Conservation (phyloP, 2,113 vertebrate species). For the Phrynocephalus versicolor region DNA sequence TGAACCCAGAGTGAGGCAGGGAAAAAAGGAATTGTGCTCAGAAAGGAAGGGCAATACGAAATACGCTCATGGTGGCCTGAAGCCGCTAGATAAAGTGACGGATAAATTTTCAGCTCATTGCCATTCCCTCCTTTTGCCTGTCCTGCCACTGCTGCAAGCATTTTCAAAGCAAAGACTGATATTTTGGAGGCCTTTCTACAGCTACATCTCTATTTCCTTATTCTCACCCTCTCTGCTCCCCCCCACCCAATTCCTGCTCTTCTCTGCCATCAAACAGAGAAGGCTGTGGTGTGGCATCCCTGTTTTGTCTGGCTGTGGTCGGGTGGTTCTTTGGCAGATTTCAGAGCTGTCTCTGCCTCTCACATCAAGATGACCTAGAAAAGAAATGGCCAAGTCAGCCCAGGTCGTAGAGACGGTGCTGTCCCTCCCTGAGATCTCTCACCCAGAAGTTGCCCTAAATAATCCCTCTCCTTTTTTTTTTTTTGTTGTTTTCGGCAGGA, state of each 20-base stretch:
- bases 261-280: conserved; percentile 59
- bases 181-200: neutral
- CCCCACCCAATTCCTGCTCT: too few relatives aligned
- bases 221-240: neutral
- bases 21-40: neutral
- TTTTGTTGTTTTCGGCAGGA: conserved; percentile 77
- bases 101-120: conserved; percentile 5
- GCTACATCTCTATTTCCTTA: neutral
- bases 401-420: conserved; percentile 62
- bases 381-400: conserved; percentile 60
- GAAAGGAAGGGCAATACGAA: neutral
- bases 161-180: neutral
- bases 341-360: conserved; percentile 79
- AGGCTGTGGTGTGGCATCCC: conserved; percentile 63
- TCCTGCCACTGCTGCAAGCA: neutral
- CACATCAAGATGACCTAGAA: conserved; percentile 86
- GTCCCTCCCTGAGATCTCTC: conserved; percentile 60
- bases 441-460: conserved; percentile 66
- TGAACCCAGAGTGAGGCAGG: neutral
- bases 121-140: neutral
- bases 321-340: conserved; percentile 73
- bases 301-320: conserved; percentile 69
- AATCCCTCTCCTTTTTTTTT: conserved; percentile 64
- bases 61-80: neutral
- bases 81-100: conserved; percentile 6